phyloP scores from a whole-genome alignment of 2,888 invertebrate genomes.

The Lymantria monacha region DNA sequence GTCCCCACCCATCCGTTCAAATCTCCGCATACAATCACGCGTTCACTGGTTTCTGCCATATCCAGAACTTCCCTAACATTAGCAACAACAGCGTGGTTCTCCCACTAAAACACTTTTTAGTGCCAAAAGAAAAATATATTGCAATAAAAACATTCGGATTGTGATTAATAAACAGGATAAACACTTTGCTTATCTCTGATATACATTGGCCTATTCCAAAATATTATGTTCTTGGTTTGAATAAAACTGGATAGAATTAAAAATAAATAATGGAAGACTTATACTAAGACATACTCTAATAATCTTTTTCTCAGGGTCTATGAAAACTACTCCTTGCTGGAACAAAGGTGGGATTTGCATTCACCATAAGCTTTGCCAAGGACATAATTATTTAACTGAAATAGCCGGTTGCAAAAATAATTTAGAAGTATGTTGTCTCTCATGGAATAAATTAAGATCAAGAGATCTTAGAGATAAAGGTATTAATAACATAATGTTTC shows the following conservation, averaged over 20 bases:
- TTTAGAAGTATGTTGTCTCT: slow-evolving; percentile 65
- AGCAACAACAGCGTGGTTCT: too few relatives aligned
- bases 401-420: slow-evolving; percentile 61
- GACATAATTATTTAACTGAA: slow-evolving; percentile 48
- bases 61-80: too few relatives aligned
- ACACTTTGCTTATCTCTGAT: too few relatives aligned
- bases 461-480: slow-evolving; percentile 52
- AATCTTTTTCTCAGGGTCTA: slow-evolving; percentile 47
- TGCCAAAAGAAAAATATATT: too few relatives aligned
- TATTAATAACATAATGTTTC: slow-evolving; percentile 42
- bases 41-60: too few relatives aligned
- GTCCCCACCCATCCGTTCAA: too few relatives aligned
- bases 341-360: slow-evolving; percentile 63
- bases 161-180: too few relatives aligned
- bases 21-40: too few relatives aligned
- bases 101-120: too few relatives aligned
- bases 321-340: slow-evolving; percentile 65
- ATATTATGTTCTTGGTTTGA: neutral
- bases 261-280: too few relatives aligned
- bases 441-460: slow-evolving; percentile 57
- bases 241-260: neutral
- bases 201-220: neutral
- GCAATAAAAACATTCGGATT: too few relatives aligned
- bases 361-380: slow-evolving; percentile 51
- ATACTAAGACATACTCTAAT: slow-evolving; percentile 5